Percentiles rank a stretch among this genome's conserved stretches.
Evolutionary conservation across 2,797 vertebrate genomes (phyloP).

Genomic region (Carduelis carduelis): DNA sequence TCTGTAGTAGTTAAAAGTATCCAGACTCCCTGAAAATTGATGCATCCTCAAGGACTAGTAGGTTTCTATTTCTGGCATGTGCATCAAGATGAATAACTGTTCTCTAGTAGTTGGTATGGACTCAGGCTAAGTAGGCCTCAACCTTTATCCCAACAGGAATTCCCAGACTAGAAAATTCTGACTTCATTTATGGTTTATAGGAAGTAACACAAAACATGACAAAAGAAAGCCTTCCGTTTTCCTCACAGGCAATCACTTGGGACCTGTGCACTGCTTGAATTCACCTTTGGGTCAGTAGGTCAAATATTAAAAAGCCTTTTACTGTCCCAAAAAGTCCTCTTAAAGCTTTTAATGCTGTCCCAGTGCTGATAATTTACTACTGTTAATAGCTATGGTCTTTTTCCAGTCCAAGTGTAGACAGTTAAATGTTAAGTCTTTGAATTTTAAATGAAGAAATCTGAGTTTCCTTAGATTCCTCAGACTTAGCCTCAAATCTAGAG

Average conservation of each 20-base stretch:
- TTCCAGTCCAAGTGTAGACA: background rate
- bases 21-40: conserved; percentile 53
- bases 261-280: conserved; percentile 38
- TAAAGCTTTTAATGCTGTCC: conserved; percentile 34
- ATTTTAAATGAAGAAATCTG: background rate
- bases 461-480: background rate
- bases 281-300: conserved; percentile 24
- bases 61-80: conserved; percentile 56
- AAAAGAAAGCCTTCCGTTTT: conserved; percentile 24
- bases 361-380: conserved; percentile 26
- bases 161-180: conserved; percentile 50
- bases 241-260: conserved; percentile 39
- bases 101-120: conserved; percentile 40
- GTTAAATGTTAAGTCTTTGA: conserved; percentile 14
- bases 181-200: conserved; percentile 56
- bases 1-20: conserved; percentile 49
- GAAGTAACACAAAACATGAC: conserved; percentile 37
- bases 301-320: conserved; percentile 53
- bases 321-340: conserved; percentile 39
- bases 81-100: conserved; percentile 56
- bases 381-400: background rate
- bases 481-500: background rate
- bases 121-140: conserved; percentile 41
- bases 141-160: conserved; percentile 56
- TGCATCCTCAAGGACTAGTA: conserved; percentile 60